phyloP scores from a whole-genome alignment of 1,140 invertebrate species.

The Plectus sambesii region DNA sequence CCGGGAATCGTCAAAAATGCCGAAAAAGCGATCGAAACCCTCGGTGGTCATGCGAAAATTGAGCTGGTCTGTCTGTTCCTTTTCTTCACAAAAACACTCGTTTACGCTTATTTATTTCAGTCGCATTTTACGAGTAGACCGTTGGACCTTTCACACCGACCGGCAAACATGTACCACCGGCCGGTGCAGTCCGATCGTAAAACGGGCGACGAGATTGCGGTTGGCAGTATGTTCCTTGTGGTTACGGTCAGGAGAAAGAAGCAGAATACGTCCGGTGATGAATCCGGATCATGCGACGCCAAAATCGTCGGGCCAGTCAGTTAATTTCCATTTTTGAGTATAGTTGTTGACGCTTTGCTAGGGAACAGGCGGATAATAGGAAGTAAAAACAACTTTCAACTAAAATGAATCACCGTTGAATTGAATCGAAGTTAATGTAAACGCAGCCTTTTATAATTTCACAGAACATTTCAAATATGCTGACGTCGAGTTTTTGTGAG shows the following conservation, averaged over 20 bases:
- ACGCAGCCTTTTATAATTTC: constrained; percentile 5
- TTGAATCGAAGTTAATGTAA: constrained; percentile 4
- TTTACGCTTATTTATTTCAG: no score
- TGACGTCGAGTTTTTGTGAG: no score
- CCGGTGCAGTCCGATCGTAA: constrained; percentile 28
- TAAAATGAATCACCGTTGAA: no score
- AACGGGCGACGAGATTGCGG: constrained; percentile 20
- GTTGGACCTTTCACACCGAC: constrained; percentile 33
- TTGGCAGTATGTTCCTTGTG: constrained; percentile 34
- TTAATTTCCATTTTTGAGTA: constrained; percentile 1
- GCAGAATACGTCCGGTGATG: constrained; percentile 8
- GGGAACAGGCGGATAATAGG: background rate
- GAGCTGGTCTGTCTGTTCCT: no score
- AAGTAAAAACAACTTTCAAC: background rate
- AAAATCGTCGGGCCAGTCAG: background rate
- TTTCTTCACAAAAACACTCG: no score
- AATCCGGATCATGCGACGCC: constrained; percentile 16
- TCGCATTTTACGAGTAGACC: constrained; percentile 21
- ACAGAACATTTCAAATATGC: no score
- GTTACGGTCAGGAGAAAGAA: constrained; percentile 31
- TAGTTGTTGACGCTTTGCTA: background rate
- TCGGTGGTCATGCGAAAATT: no score
- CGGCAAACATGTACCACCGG: constrained; percentile 33
- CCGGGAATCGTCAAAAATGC: no score
- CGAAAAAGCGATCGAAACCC: no score